Evolutionary conservation across 2,113 vertebrate species (phyloP).

Genomic region (Istiophorus platypterus): DNA sequence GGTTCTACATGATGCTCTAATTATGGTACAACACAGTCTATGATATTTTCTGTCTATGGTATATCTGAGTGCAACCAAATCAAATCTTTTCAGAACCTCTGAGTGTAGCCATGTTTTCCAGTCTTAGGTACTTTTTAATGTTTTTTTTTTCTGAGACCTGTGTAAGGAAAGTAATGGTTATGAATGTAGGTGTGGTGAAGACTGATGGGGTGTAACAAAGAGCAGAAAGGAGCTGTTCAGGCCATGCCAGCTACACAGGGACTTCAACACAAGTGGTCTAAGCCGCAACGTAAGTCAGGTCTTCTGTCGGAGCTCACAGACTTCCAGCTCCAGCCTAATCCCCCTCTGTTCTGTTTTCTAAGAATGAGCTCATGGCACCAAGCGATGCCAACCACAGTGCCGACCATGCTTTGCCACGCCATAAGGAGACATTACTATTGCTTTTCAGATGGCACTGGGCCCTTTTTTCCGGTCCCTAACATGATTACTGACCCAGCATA

Average conservation of each 20-base stretch:
- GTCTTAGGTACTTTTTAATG: slow-evolving; percentile 10
- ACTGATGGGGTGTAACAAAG: slow-evolving; percentile 47
- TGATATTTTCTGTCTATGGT: not conserved
- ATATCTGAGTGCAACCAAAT: not conserved
- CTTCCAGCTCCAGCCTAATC: slow-evolving; percentile 53
- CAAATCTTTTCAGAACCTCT: not conserved
- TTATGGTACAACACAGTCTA: not conserved
- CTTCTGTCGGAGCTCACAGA: slow-evolving; percentile 49
- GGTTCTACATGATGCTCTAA: not conserved
- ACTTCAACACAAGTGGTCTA: slow-evolving; percentile 39
- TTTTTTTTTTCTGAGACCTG: slow-evolving; percentile 49
- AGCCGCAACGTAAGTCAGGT: slow-evolving; percentile 35
- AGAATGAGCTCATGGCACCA: slow-evolving; percentile 72
- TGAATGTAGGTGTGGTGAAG: slow-evolving; percentile 53
- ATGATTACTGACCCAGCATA: slow-evolving; percentile 27
- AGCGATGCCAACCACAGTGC: slow-evolving; percentile 56
- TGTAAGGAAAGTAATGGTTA: slow-evolving; percentile 35
- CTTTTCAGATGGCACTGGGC: slow-evolving; percentile 43
- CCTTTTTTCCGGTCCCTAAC: slow-evolving; percentile 23
- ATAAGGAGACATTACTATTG: slow-evolving; percentile 45
- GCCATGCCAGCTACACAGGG: slow-evolving; percentile 46
- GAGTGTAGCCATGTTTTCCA: not conserved
- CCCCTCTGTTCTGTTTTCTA: slow-evolving; percentile 59
- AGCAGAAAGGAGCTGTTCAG: slow-evolving; percentile 70
- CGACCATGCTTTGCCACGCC: slow-evolving; percentile 22